Conservation (phyloP, 2,797 vertebrate species). For the Cheracebus regulus region DNA sequence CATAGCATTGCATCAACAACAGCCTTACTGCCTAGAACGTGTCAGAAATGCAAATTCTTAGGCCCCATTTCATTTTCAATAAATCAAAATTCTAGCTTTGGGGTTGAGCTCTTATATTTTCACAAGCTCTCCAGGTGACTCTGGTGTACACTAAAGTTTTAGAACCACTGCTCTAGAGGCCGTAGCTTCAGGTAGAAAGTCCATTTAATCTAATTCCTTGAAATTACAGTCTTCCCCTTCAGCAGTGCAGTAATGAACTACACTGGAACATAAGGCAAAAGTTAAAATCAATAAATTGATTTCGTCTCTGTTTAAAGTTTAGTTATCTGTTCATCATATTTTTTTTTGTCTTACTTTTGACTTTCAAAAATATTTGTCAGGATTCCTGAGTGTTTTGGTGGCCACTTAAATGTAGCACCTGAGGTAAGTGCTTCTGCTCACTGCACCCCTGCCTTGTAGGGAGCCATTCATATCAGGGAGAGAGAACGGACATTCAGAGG, state of each 20-base stretch:
- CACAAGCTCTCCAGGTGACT: not conserved
- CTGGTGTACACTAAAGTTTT: not conserved
- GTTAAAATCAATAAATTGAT: not conserved
- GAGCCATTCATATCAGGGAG: not conserved
- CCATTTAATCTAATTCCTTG: not conserved
- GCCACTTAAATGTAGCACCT: not conserved
- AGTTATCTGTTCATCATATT: not conserved
- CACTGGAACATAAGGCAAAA: not conserved
- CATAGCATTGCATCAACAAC: not conserved
- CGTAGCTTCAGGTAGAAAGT: not conserved
- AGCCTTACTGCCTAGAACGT: not conserved
- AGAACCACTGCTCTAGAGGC: not conserved
- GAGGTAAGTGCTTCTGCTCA: not conserved
- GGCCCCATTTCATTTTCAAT: not conserved
- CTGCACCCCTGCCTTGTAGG: not conserved
- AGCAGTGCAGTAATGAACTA: not conserved
- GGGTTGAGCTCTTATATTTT: not conserved
- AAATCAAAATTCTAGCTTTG: not conserved
- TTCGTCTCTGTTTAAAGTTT: not conserved
- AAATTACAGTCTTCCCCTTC: not conserved
- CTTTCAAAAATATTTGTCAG: not conserved
- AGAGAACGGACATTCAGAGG: not conserved
- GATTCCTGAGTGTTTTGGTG: not conserved
- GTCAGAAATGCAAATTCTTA: not conserved
- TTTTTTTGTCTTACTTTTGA: not conserved